Evolutionary conservation across 2,113 vertebrate genomes (phyloP).

Genomic region (Empidonax traillii): DNA sequence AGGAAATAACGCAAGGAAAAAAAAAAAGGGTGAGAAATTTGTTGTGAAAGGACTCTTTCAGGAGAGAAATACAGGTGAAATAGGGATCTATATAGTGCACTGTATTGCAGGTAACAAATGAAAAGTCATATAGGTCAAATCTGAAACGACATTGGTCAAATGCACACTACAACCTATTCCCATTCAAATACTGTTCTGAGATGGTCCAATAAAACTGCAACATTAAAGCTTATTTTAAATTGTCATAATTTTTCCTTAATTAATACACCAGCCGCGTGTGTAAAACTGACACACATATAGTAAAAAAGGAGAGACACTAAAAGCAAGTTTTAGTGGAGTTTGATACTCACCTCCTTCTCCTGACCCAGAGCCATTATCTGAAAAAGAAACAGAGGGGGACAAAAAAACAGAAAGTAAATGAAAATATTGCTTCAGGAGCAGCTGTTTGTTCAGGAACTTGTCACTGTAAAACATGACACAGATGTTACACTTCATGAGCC

Average conservation of each 20-base stretch:
- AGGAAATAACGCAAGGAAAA: background rate
- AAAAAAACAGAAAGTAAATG: background rate
- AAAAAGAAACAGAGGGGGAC: slow-evolving; percentile 11
- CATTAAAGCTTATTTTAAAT: background rate
- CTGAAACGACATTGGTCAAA: background rate
- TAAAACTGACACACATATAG: background rate
- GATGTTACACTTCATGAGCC: slow-evolving; percentile 18
- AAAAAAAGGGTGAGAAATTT: background rate
- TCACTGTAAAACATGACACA: slow-evolving; percentile 8
- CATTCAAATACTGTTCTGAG: background rate
- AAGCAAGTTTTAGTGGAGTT: background rate
- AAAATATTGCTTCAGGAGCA: slow-evolving; percentile 43
- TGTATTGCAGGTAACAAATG: background rate
- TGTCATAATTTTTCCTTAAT: background rate
- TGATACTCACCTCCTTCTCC: slow-evolving; percentile 87
- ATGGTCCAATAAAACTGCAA: background rate
- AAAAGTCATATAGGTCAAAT: background rate
- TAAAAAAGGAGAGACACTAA: background rate
- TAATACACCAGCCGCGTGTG: background rate
- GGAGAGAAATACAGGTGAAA: background rate
- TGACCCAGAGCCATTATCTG: slow-evolving; percentile 91
- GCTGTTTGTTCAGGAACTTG: background rate
- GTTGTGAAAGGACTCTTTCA: background rate
- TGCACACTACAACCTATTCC: background rate
- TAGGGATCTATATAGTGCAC: background rate